Base-by-base conservation (phyloP, 2,113 vertebrate species). In the Odontophorus gujanensis region DNA sequence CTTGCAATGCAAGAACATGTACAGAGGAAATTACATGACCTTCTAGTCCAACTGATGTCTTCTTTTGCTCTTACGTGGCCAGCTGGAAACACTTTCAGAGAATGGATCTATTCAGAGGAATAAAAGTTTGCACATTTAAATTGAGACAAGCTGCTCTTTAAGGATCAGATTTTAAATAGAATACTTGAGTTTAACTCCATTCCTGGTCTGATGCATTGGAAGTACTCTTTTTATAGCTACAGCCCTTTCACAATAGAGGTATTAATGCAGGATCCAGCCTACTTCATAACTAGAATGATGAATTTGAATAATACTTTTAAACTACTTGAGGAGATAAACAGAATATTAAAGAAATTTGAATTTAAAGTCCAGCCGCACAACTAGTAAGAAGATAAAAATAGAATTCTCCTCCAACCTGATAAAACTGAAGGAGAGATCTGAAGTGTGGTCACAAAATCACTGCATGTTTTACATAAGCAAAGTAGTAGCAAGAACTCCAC, bases 91-190 rank as follows among this genome's bases (percentile, higher is more conserved):
- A 89, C 71, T 96, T 96, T 91, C 0, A 2, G 71, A 40, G 40
- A 40, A 40, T 1, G 1, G 71, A 91, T 71, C 74, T 87, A 91
- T 93, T 96, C 89, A 94, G 78, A 91, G 40, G 38, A 96, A 94
- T 86, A 90, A 94, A 72, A 69, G 87, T 91, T 96, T 93, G 81
- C 75, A 91, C 72, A 93, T 87, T 77, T 91, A 93, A 92, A 96
- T 89, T 89, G 75, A 95, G 92, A 92, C 81, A 95, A 96, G 87
- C 87, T 96, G 91, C 55, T 93, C 72, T 93, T 85, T 26, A 87
- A 73, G 86, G 74, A 96, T 75, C 71, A 73, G 21, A 87, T 91
- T 95, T 95, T 77, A 87, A 91, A 96, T 9, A 75, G 89, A 81
- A 93, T 89, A 63, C 66, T 96, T 71, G 75, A 59, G 50, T 81